Evolutionary conservation across 2,113 vertebrate species (phyloP), one percentile per base, ranked within the genome.

Genomic region (Vombatus ursinus): DNA sequence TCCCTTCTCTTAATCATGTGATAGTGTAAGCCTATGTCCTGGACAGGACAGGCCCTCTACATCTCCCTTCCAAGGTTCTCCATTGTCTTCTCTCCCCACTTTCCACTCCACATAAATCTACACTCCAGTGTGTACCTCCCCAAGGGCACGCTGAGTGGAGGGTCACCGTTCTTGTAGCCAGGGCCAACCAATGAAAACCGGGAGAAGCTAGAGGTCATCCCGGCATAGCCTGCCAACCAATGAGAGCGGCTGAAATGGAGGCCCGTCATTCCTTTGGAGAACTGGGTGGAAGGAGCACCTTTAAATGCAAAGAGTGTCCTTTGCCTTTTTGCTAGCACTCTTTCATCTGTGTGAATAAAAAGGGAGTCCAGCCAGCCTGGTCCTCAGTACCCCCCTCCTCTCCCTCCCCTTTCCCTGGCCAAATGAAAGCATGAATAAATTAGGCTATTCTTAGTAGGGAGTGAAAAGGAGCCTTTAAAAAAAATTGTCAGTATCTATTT

Each of bases 361-460:
- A 96, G 95, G 93, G 95, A 93, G 97, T 97, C 97, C 98, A 97
- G 97, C 97, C 98, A 95, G 97, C 96, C 97, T 89, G 94, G 97
- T 98, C 97, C 97, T 96, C 98, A 97, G 98, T 97, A 2, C 49
- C 48, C 51, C 14, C 12, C 94, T 16, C 44, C 2, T 91, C 91
- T 93, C 92, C 50, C 92, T 84, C 94, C 22, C 25, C 1, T 91
- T 92, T 93, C 91, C 50, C 92, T 44, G 92, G 97, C 96, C 97
- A 94, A 68, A 98, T 92, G 97, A 97, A 98, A 98, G 97, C 95
- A 91, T 98, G 97, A 98, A 98, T 98, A 98, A 98, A 98, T 98
- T 98, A 98, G 96, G 98, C 98, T 98, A 97, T 98, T 99, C 98
- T 98, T 98, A 98, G 98, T 97, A 98, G 96, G 96, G 97, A 96